Conservation (phyloP, 2,113 vertebrate genomes). For the Aphyosemion australe region DNA sequence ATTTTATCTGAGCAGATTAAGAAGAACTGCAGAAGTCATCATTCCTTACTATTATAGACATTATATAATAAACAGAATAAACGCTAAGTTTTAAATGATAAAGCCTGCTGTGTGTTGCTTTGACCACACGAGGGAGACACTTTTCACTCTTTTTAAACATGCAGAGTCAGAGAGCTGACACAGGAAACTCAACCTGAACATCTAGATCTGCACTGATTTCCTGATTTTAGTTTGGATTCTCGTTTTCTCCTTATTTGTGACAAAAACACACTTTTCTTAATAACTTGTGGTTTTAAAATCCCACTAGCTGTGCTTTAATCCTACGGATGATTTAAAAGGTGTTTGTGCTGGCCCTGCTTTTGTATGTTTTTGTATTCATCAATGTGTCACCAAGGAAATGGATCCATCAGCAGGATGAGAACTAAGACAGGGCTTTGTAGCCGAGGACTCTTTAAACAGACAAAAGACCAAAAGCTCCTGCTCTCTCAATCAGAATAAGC, state of each 20-base stretch:
- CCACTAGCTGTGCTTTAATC: background rate
- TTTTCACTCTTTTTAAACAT: constrained; percentile 5
- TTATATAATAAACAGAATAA: too few species aligned
- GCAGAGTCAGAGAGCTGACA: background rate
- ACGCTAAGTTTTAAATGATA: too few species aligned
- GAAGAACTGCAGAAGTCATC: too few species aligned
- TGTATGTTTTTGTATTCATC: constrained; percentile 26
- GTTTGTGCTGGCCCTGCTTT: background rate
- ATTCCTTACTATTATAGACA: too few species aligned
- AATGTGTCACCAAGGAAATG: constrained; percentile 11
- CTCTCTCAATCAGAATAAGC: constrained; percentile 9
- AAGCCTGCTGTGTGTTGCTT: too few species aligned
- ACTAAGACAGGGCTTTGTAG: constrained; percentile 45
- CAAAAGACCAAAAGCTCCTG: constrained; percentile 31
- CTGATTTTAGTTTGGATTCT: too few species aligned
- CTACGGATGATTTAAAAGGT: background rate
- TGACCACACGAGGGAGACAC: constrained; percentile 67
- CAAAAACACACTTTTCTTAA: background rate
- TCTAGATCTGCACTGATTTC: too few species aligned
- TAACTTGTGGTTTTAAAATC: background rate
- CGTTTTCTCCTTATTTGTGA: background rate
- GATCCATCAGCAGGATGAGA: constrained; percentile 36
- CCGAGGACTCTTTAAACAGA: constrained; percentile 13
- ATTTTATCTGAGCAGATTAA: too few species aligned
- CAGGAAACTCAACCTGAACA: too few species aligned